Conservation (phyloP, 1,140 invertebrate genomes). For the Panagrolaimus sp. region DNA sequence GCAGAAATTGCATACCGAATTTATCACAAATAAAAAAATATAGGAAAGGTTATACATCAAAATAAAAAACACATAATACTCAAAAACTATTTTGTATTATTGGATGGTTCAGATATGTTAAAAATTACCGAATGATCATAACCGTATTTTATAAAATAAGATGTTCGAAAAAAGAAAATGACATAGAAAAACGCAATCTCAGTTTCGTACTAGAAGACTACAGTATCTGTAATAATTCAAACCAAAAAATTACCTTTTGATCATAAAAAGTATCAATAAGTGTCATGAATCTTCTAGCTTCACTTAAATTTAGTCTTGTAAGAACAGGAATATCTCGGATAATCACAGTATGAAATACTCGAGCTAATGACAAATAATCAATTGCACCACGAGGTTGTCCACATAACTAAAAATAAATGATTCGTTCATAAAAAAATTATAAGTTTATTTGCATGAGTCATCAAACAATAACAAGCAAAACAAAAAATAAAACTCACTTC, state of each 20-base stretch:
- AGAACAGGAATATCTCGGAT: constrained; percentile 82
- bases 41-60: too few relatives aligned
- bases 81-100: too few relatives aligned
- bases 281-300: constrained; percentile 87
- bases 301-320: constrained; percentile 69
- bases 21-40: too few relatives aligned
- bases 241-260: constrained; percentile 68
- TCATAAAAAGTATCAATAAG: constrained; percentile 96
- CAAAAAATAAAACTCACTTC: constrained; percentile 74
- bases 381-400: constrained; percentile 79
- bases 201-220: too few relatives aligned
- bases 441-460: not conserved
- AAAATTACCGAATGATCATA: too few relatives aligned
- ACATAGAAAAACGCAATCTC: too few relatives aligned
- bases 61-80: too few relatives aligned
- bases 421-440: constrained; percentile 46
- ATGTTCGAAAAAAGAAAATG: too few relatives aligned
- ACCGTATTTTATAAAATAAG: too few relatives aligned
- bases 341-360: constrained; percentile 88
- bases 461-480: constrained; percentile 19
- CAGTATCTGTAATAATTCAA: constrained; percentile 5
- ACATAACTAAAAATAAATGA: constrained; percentile 21
- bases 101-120: too few relatives aligned
- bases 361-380: constrained; percentile 83
- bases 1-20: too few relatives aligned